Percentiles rank a stretch among this genome's conserved stretches.
Evolutionary conservation across 2,113 vertebrate genomes (phyloP).

Genomic region (Maccullochella peelii): DNA sequence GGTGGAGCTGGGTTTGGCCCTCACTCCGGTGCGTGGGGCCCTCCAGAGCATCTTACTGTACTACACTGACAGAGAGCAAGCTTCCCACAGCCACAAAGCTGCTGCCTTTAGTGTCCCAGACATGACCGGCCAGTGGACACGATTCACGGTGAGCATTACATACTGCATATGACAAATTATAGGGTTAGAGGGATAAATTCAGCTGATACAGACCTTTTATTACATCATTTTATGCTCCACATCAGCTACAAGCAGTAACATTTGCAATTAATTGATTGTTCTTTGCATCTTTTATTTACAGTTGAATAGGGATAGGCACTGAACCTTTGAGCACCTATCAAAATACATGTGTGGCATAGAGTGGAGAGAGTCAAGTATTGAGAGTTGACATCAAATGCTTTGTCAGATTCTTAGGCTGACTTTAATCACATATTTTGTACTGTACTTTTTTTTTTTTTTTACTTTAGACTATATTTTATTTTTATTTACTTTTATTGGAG

Average conservation of each 20-base stretch:
- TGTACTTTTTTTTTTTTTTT: too few species aligned
- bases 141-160: conserved; percentile 81
- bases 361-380: background rate
- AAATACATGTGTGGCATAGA: background rate
- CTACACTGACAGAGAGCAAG: conserved; percentile 87
- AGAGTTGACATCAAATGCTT: background rate
- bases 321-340: background rate
- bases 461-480: too few species aligned
- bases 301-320: background rate
- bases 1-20: conserved; percentile 91
- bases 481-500: too few species aligned
- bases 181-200: background rate
- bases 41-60: conserved; percentile 91
- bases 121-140: conserved; percentile 93
- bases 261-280: background rate
- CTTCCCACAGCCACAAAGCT: conserved; percentile 87
- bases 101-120: conserved; percentile 90
- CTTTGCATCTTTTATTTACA: background rate
- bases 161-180: too few species aligned
- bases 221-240: background rate
- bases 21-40: conserved; percentile 86
- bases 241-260: background rate
- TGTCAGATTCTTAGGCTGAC: background rate
- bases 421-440: too few species aligned
- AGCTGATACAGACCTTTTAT: background rate